Evolutionary conservation across 2,888 invertebrate genomes (phyloP), one percentile per base, ranked within the genome.

Genomic region (Phengaris alcon): DNA sequence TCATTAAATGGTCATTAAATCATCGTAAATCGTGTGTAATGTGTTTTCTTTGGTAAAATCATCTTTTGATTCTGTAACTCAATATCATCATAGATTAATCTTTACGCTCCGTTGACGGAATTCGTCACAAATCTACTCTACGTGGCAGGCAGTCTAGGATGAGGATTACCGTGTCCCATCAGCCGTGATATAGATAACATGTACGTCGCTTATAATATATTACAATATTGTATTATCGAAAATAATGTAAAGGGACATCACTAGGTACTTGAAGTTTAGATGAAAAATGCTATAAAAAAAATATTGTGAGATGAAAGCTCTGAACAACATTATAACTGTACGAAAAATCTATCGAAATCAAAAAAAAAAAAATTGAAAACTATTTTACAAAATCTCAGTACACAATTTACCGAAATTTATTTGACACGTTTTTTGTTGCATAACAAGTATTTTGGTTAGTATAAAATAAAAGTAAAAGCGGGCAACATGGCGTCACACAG

Each of bases 401-500:
- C 5, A 7, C 6, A 68, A 68, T 44, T 44, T 68, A 3, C 44
- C 10, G 10, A 7, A 68, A 68, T 55, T 55, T 35, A 68, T 68
- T 69, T 48, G n/a, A 15, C 7, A 46, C n/a, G 73, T 77, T 75
- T 78, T 80, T 87, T 87, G 87, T 89, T 90, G 88, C 88, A 86
- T 89, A 89, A 89, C 88, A 79, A 87, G 88, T 55, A 85, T 85
- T 84, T 87, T 81, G 80, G 83, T 82, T 83, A 85, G 87, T 87
- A 87, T 84, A 84, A 88, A 86, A 86, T 80, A 83, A 85, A 86
- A 87, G 86, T 81, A 84, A 83, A 84, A 88, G 83, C 84, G 84
- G 89, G 87, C 87, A 87, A 84, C 86, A 85, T 84, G 88, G 87
- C 88, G 86, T 86, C 87, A 85, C 86, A 88, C 86, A 89, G 91